These are phyloP conservation scores for Lycocorax pyrrhopterus DNA, from an alignment of 2,113 vertebrate species.

Conservation along the genomic window DNA sequence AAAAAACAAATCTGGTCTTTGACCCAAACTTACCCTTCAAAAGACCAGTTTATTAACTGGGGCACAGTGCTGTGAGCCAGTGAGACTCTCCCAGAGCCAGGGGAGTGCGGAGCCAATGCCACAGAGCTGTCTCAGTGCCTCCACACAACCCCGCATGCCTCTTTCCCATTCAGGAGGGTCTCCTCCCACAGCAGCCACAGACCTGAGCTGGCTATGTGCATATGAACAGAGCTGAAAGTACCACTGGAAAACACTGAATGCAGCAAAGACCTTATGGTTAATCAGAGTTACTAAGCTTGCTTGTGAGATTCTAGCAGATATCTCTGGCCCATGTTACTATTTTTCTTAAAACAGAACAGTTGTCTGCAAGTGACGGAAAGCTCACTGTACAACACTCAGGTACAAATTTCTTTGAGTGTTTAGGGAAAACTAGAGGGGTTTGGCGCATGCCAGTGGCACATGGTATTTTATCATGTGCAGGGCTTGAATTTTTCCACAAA, in stretches of 20 bases:
- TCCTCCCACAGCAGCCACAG: not conserved
- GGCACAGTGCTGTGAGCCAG: not conserved
- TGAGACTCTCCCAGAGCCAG: not conserved
- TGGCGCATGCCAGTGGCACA: not conserved
- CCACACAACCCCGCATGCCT: rapidly evolving
- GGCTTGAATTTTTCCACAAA: not conserved
- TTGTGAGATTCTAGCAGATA: not conserved
- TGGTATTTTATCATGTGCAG: not conserved
- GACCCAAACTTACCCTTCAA: not conserved
- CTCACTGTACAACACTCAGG: not conserved
- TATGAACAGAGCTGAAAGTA: not conserved
- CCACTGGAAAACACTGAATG: rapidly evolving
- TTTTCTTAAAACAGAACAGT: not conserved
- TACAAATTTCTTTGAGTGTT: not conserved
- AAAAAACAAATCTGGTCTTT: not conserved
- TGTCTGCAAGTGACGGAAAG: not conserved
- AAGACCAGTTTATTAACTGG: not conserved
- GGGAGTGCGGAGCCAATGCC: rapidly evolving
- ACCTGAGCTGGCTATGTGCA: not conserved
- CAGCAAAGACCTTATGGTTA: not conserved
- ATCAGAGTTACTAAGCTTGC: not conserved
- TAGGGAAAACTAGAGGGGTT: not conserved
- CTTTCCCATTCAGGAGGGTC: not conserved
- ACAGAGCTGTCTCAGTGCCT: not conserved
- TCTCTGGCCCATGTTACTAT: not conserved